Conservation (phyloP, 2,888 invertebrate genomes). For the Drosophila mimica region DNA sequence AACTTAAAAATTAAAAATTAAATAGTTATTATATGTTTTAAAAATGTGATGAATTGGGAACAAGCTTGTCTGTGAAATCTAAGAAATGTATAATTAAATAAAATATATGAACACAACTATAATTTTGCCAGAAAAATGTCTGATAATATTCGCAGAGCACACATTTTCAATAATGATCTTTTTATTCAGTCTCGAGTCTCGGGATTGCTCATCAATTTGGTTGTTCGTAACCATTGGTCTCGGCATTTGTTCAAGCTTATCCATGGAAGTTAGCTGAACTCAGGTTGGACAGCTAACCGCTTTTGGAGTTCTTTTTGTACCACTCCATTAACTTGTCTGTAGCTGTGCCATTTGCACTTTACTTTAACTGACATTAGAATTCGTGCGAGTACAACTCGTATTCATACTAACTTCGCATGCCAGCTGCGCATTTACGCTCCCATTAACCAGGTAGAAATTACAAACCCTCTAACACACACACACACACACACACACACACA, state of each 20-base stretch:
- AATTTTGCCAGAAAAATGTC: background rate
- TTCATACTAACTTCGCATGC: conserved; percentile 69
- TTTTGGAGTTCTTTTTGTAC: conserved; percentile 50
- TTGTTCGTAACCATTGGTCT: conserved; percentile 43
- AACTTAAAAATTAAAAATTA: background rate
- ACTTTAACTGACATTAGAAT: conserved; percentile 71
- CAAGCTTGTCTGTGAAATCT: background rate
- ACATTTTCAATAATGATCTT: background rate
- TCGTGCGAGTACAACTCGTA: conserved; percentile 37
- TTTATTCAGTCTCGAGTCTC: background rate
- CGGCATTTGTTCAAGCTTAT: conserved; percentile 36
- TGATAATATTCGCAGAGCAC: background rate
- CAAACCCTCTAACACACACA: conserved; percentile 32
- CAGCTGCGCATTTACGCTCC: conserved; percentile 79
- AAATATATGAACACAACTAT: background rate
- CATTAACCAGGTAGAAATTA: conserved; percentile 72
- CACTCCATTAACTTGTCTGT: conserved; percentile 74
- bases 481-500: conserved; percentile 23
- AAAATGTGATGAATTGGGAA: background rate
- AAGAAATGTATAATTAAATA: background rate
- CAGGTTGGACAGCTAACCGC: conserved; percentile 35
- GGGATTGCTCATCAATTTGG: conserved; percentile 17
- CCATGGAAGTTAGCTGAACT: conserved; percentile 51
- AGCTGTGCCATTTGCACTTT: conserved; percentile 75
- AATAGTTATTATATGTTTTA: background rate